phyloP scores from a whole-genome alignment of 1,140 invertebrate genomes.

The Aphis craccivora region DNA sequence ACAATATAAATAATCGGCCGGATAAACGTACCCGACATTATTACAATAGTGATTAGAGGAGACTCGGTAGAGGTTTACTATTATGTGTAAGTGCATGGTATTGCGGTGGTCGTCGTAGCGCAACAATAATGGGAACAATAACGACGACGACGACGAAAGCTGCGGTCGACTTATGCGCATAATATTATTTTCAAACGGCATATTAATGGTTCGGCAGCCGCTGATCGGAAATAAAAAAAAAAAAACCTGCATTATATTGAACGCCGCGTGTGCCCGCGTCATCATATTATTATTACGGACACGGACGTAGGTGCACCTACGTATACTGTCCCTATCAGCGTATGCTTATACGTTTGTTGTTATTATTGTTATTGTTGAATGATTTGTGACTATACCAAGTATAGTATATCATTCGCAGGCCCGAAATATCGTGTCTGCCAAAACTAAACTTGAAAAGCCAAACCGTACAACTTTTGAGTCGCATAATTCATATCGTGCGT shows the following conservation, averaged over 20 bases:
- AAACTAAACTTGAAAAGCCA: neutral
- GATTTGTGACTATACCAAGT: neutral
- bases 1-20: neutral
- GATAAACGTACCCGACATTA: neutral
- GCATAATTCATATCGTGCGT: neutral
- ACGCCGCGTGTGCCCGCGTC: too few species aligned
- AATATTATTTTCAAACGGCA: neutral
- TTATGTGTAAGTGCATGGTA: neutral
- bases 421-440: neutral
- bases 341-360: neutral
- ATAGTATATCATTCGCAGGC: neutral
- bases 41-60: neutral
- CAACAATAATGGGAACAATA: neutral
- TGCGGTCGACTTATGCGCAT: neutral
- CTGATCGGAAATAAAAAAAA: neutral
- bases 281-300: neutral
- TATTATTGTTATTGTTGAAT: neutral
- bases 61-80: neutral
- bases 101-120: neutral
- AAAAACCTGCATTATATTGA: neutral
- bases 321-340: too few species aligned
- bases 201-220: neutral
- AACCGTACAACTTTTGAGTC: neutral
- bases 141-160: neutral
- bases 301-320: too few species aligned